These are phyloP conservation scores for Sebastes elongatus DNA, from an alignment of 2,797 vertebrate genomes.

Conservation along the genomic window DNA sequence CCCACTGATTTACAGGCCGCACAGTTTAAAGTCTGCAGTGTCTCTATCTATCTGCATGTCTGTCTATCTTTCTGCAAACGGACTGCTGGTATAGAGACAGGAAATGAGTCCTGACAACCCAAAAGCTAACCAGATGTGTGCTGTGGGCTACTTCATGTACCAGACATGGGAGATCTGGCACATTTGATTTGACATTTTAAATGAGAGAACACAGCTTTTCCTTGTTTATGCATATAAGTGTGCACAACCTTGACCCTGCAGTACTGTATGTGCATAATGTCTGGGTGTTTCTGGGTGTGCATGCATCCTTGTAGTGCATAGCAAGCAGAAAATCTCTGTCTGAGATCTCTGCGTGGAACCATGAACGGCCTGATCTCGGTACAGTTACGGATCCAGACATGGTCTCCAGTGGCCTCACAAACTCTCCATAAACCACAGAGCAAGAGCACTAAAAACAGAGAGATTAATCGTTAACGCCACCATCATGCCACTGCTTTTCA, in stretches of 20 bases:
- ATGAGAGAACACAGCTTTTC: neutral
- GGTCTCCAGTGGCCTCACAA: slow-evolving; percentile 36
- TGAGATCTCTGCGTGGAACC: slow-evolving; percentile 31
- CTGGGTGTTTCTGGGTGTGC: neutral
- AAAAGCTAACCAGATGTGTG: slow-evolving; percentile 58
- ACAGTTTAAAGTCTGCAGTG: neutral
- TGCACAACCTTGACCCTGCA: neutral
- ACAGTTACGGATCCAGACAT: slow-evolving; percentile 24
- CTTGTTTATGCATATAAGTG: neutral
- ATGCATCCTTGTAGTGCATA: neutral
- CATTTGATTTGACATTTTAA: slow-evolving; percentile 3
- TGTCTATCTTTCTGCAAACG: slow-evolving; percentile 27
- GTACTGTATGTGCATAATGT: neutral
- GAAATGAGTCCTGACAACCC: slow-evolving; percentile 46
- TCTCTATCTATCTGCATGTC: neutral
- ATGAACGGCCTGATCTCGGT: slow-evolving; percentile 32
- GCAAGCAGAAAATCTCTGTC: slow-evolving; percentile 28
- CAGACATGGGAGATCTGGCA: neutral
- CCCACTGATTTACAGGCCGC: slow-evolving; percentile 8
- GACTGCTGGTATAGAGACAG: slow-evolving; percentile 5
- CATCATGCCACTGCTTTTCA: neutral
- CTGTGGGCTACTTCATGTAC: slow-evolving; percentile 15
- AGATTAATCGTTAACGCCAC: slow-evolving; percentile 5
- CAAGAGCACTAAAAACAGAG: neutral
- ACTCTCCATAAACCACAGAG: neutral